These are phyloP conservation scores for Drosophila nannoptera DNA, from an alignment of 1,140 invertebrate genomes.

Conservation along the genomic window DNA sequence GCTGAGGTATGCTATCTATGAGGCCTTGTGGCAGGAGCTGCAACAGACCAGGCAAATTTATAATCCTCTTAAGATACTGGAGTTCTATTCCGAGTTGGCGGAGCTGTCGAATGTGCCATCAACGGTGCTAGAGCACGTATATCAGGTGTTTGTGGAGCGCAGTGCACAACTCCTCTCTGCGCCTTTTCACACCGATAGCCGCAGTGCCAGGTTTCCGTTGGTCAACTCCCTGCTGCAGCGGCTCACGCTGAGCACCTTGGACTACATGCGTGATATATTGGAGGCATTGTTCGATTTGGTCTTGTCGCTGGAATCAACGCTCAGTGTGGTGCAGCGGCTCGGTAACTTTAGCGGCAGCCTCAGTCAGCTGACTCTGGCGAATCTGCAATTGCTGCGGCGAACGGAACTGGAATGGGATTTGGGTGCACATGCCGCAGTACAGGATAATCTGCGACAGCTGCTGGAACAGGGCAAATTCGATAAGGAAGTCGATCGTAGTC, in stretches of 20 bases:
- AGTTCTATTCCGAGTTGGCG: constrained; percentile 45
- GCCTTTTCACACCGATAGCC: constrained; percentile 52
- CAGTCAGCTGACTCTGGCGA: constrained; percentile 48
- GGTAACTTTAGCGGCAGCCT: constrained; percentile 47
- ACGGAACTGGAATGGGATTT: constrained; percentile 33
- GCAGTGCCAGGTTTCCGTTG: constrained; percentile 46
- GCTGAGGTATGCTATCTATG: constrained; percentile 58
- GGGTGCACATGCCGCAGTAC: constrained; percentile 11
- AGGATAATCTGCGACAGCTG: constrained; percentile 44
- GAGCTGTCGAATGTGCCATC: constrained; percentile 31
- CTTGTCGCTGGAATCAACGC: constrained; percentile 40
- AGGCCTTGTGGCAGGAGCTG: constrained; percentile 59
- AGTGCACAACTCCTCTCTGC: constrained; percentile 56
- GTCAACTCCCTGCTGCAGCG: constrained; percentile 39
- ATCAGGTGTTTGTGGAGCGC: constrained; percentile 36
- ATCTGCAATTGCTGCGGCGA: constrained; percentile 46
- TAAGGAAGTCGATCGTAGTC: constrained; percentile 17
- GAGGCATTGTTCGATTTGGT: constrained; percentile 46
- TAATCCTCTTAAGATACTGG: constrained; percentile 45
- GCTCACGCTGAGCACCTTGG: constrained; percentile 49
- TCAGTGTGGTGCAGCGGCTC: constrained; percentile 54
- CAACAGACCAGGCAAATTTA: constrained; percentile 60
- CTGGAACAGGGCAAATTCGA: constrained; percentile 38
- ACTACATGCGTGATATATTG: constrained; percentile 57
- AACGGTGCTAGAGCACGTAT: constrained; percentile 24